Percentiles rank a stretch among this genome's conserved stretches.
Evolutionary conservation across 2,113 vertebrate genomes (phyloP).

Genomic region (Trochalopteron elliotii): DNA sequence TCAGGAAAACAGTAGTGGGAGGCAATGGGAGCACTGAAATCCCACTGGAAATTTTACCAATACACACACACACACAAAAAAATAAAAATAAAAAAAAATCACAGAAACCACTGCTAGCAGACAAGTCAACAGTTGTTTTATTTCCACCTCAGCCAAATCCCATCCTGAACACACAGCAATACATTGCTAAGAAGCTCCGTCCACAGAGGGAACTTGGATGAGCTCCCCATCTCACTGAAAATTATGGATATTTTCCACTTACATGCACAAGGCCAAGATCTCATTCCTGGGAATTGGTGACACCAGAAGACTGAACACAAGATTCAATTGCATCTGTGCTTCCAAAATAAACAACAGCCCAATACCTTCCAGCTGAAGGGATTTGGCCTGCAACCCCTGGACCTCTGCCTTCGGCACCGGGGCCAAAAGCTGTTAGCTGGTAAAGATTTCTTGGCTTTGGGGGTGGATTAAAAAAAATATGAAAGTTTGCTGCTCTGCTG

Average conservation of each 20-base stretch:
- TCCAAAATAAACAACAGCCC: slow-evolving; percentile 47
- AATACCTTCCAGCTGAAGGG: slow-evolving; percentile 46
- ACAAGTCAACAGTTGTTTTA: neutral
- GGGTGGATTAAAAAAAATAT: neutral
- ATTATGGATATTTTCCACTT: neutral
- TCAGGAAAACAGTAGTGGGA: neutral
- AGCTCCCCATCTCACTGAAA: neutral
- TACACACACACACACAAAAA: no score
- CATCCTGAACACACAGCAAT: neutral
- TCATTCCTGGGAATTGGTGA: neutral
- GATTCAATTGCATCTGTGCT: neutral
- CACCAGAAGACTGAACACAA: neutral
- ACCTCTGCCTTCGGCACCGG: neutral
- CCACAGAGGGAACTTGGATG: neutral
- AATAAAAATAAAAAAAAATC: neutral
- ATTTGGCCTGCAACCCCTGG: neutral
- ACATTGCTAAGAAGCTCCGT: neutral
- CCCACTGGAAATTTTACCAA: neutral
- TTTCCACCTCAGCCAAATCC: neutral
- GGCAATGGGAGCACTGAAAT: neutral
- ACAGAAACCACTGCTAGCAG: neutral
- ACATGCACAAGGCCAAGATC: neutral
- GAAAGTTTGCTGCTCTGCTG: neutral
- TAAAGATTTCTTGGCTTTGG: neutral
- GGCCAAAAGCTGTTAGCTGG: slow-evolving; percentile 6